These are phyloP conservation scores for Coptotermes formosanus DNA, from an alignment of 1,140 invertebrate genomes.

Conservation along the genomic window DNA sequence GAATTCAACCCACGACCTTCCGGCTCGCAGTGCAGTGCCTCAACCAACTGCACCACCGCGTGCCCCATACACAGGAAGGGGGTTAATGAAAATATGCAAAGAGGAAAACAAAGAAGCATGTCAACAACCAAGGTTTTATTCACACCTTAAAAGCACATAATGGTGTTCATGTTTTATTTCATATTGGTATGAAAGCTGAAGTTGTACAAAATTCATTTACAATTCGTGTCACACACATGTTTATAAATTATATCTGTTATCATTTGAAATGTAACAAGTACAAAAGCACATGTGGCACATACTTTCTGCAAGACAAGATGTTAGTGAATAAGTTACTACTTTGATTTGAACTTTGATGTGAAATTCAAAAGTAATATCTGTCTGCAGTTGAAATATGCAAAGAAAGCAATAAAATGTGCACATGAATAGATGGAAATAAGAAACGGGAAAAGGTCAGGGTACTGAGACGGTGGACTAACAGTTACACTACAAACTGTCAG, in stretches of 20 bases:
- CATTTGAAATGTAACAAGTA: neutral
- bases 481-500: slow-evolving; percentile 59
- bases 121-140: neutral
- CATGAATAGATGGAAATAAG: slow-evolving; percentile 80
- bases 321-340: neutral
- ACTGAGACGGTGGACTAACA: slow-evolving; percentile 65
- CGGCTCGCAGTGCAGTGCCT: too few species aligned
- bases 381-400: slow-evolving; percentile 76
- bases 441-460: slow-evolving; percentile 85
- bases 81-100: too few species aligned
- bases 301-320: neutral
- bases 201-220: neutral
- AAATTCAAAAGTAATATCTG: slow-evolving; percentile 47
- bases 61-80: too few species aligned
- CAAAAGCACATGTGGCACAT: neutral
- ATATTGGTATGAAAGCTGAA: neutral
- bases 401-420: slow-evolving; percentile 79
- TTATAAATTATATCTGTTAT: neutral
- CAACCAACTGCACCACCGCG: too few species aligned
- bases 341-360: neutral
- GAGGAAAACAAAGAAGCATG: neutral
- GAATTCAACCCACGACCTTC: too few species aligned
- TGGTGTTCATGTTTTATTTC: neutral
- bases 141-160: neutral
- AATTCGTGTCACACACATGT: neutral